Evolutionary conservation across 2,888 invertebrate genomes (phyloP).

Genomic region (Neria commutata): DNA sequence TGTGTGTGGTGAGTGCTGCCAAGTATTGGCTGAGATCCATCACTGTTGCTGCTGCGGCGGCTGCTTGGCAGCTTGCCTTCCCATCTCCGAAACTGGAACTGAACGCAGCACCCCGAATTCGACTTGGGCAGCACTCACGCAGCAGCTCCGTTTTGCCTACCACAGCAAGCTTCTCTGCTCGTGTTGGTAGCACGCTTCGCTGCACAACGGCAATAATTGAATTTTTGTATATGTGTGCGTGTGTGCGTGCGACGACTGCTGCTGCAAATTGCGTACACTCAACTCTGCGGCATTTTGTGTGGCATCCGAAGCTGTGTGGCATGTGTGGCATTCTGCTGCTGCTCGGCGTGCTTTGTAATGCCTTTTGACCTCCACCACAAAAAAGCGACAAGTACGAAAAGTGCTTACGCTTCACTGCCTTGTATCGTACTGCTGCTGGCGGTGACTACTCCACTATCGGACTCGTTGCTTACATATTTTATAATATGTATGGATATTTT

Average conservation of each 20-base stretch:
- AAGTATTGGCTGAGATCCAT: too few species aligned
- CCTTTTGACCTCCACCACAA: too few species aligned
- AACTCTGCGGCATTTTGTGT: too few species aligned
- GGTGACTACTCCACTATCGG: background rate
- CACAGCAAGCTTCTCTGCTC: background rate
- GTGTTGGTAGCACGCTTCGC: background rate
- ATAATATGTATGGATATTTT: background rate
- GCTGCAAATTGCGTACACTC: too few species aligned
- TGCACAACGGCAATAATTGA: conserved; percentile 11
- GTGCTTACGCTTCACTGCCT: background rate
- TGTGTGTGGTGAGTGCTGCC: too few species aligned
- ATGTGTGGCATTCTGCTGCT: too few species aligned
- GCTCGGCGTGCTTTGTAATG: conserved; percentile 22
- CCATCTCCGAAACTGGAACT: background rate
- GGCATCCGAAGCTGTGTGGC: too few species aligned
- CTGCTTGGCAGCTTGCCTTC: background rate
- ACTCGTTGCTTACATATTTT: background rate
- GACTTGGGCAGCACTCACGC: background rate
- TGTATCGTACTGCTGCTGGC: background rate
- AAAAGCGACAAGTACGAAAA: background rate
- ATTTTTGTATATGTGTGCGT: conserved; percentile 11
- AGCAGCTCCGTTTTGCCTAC: background rate
- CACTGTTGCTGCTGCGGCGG: background rate
- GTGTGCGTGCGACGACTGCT: background rate
- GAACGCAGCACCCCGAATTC: too few species aligned